Base-by-base conservation (phyloP, 1,140 invertebrate species). In the Lysiphlebus fabarum region DNA sequence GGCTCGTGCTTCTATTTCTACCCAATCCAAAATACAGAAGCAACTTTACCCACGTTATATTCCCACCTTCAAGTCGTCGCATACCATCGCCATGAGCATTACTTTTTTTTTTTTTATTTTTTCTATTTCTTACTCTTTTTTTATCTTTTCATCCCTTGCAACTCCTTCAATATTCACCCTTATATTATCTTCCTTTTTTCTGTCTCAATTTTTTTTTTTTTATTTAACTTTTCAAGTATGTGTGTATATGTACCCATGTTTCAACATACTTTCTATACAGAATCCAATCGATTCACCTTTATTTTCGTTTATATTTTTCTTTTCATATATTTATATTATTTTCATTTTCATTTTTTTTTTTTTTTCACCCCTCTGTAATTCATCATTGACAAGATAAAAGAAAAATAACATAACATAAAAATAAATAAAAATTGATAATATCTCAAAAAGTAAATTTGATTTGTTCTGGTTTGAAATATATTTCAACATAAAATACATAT, bases 11-110 rank as follows among this genome's bases (percentile, higher is more conserved):
- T 51, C 17, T 2, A 26, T 26, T 51, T 11, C 34, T 51, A 51
- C 36, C 49, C 36, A 51, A 51, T 51, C 49, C 49, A 12, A n/a
- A 38, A 38, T 40, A 51, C 45, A 50, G 9, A 26, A 51, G 49
- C 33, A 11, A 33, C 49, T 51, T 51, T 51, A 51, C 49, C 49
- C 49, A 44, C 56, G 47, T 57, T 49, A 47, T 49, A 47, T 49
- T 57, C 47, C 45, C 47, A 43, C 53, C 42, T 55, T 44, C 33
- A 26, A 43, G 40, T 14, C 40, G 33, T 44, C 41, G 53, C 53
- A 55, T 55, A 55, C 41, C 11, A 42, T 40, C 38, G 56, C 56
- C 56, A 37, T 37, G 38, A 57, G 56, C 47, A 45, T 50, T 57
- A 42, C 53, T 14, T 41, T 43, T 10, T 38, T 12, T 54, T 41